phyloP scores from a whole-genome alignment of 2,888 invertebrate genomes.

The Eugnorisma glareosa region DNA sequence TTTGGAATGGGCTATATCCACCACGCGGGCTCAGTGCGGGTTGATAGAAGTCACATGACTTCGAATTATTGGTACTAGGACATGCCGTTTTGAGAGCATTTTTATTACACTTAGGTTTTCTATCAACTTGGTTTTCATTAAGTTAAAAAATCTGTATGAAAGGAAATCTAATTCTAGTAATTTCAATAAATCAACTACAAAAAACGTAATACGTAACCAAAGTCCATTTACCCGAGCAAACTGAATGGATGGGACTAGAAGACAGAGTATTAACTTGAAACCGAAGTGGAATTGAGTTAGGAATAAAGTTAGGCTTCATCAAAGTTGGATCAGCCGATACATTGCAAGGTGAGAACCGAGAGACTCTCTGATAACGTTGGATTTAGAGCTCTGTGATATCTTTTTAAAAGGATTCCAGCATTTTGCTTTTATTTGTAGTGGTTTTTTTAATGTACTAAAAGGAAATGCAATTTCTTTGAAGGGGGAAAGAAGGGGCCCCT shows the following conservation, averaged over 20 bases:
- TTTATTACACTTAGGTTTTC: too few species aligned
- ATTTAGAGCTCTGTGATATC: constrained; percentile 21
- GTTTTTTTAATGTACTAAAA: neutral
- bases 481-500: too few species aligned
- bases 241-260: constrained; percentile 35
- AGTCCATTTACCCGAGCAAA: constrained; percentile 15
- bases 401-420: constrained; percentile 30
- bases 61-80: too few species aligned
- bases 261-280: constrained; percentile 59
- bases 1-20: too few species aligned
- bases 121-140: too few species aligned
- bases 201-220: neutral
- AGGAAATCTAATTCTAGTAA: neutral
- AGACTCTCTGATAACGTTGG: constrained; percentile 39
- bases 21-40: too few species aligned
- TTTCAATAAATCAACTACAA: neutral
- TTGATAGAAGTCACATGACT: too few species aligned
- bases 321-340: constrained; percentile 71
- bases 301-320: constrained; percentile 70
- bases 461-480: neutral
- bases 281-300: constrained; percentile 67
- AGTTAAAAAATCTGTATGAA: neutral
- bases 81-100: too few species aligned
- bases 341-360: constrained; percentile 63
- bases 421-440: constrained; percentile 15